Evolutionary conservation across 2,113 vertebrate species (phyloP).

Genomic region (Rhabdornis inornatus): DNA sequence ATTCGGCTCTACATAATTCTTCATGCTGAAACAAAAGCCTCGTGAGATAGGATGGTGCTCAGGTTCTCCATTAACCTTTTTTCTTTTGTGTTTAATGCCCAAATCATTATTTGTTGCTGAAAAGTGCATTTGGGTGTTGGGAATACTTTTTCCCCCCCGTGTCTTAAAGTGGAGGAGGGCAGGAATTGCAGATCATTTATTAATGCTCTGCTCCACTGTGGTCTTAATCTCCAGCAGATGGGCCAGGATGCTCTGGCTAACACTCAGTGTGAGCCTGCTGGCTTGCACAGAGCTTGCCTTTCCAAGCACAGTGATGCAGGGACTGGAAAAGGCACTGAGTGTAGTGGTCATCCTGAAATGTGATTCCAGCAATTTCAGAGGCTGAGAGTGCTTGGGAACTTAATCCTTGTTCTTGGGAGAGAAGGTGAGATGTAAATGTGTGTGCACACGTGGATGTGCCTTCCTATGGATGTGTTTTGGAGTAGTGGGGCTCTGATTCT

Average conservation of each 20-base stretch:
- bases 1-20: background rate
- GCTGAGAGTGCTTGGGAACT: background rate
- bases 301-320: background rate
- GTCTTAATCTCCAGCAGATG: constrained; percentile 36
- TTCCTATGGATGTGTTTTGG: background rate
- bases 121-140: background rate
- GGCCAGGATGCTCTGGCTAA: background rate
- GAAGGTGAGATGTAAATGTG: background rate
- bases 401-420: background rate
- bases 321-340: background rate
- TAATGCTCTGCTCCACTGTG: constrained; percentile 36
- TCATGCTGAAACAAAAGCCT: background rate
- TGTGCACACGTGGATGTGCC: fast-evolving
- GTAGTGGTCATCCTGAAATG: background rate
- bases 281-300: background rate
- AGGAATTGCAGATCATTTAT: constrained; percentile 17
- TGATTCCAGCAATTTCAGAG: background rate
- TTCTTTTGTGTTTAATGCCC: background rate
- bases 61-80: background rate
- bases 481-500: background rate
- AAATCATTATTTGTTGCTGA: constrained; percentile 1
- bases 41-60: background rate
- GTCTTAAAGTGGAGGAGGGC: background rate
- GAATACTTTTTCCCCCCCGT: background rate
- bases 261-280: background rate